phyloP scores from a whole-genome alignment of 1,140 invertebrate species.

The Anthonomus grandis region DNA sequence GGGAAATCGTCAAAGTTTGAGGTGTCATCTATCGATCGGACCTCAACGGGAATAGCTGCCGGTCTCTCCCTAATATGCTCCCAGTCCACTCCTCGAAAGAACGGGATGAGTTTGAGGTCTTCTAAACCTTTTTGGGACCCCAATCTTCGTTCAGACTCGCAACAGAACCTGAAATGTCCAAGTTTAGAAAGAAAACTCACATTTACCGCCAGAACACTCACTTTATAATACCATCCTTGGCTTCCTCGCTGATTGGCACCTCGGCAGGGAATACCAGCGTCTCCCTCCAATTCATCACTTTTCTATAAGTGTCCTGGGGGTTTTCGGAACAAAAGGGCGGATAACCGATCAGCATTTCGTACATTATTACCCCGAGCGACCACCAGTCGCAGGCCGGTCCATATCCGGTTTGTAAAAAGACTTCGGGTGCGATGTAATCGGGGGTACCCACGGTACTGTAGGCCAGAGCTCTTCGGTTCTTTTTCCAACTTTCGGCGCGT shows the following conservation, averaged over 20 bases:
- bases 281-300: conserved; percentile 99
- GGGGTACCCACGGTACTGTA: conserved; percentile 98
- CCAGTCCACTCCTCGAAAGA: conserved; percentile 94
- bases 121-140: conserved; percentile 87
- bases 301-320: conserved; percentile 98
- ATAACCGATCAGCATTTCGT: conserved; percentile 99
- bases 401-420: conserved; percentile 97
- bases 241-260: conserved; percentile 96
- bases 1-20: conserved; percentile 99
- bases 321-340: conserved; percentile 99
- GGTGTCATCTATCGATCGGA: conserved; percentile 93
- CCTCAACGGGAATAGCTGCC: conserved; percentile 94
- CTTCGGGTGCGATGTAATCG: conserved; percentile 98
- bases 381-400: conserved; percentile 98
- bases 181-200: conserved; percentile 7
- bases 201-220: conserved; percentile 27
- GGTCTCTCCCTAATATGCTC: conserved; percentile 94
- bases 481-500: conserved; percentile 97
- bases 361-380: conserved; percentile 99
- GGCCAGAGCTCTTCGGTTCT: conserved; percentile 88
- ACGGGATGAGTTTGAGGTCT: conserved; percentile 80
- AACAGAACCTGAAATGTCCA: conserved; percentile 73
- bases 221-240: conserved; percentile 75
- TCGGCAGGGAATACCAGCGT: conserved; percentile 97
- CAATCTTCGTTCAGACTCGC: conserved; percentile 86